These are phyloP conservation scores for Trilocha varians DNA, from an alignment of 2,888 invertebrate species.

Conservation along the genomic window DNA sequence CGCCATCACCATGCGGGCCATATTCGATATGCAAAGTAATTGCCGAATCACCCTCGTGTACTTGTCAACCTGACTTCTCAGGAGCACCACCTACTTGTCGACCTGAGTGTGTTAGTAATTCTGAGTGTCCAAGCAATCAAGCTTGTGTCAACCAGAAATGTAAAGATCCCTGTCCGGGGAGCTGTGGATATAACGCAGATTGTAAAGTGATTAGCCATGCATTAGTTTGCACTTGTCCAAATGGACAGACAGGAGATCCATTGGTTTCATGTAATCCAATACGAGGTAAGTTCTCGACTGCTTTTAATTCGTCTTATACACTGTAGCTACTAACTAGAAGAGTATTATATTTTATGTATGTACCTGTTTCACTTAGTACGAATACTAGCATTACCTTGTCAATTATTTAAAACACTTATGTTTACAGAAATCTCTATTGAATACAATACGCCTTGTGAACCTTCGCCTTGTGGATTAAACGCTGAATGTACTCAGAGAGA, in stretches of 20 bases:
- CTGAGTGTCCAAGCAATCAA: constrained; percentile 76
- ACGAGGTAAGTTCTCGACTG: constrained; percentile 35
- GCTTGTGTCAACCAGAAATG: constrained; percentile 81
- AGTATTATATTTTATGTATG: too few species aligned
- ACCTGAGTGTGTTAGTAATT: constrained; percentile 79
- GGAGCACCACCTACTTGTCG: constrained; percentile 78
- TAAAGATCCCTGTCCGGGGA: constrained; percentile 78
- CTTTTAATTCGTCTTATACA: too few species aligned
- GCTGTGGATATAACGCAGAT: constrained; percentile 79
- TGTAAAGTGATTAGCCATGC: constrained; percentile 84
- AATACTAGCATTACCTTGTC: too few species aligned
- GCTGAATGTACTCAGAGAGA: constrained; percentile 77
- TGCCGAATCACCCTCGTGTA: constrained; percentile 77
- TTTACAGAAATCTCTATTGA: constrained; percentile 50
- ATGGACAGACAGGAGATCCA: constrained; percentile 79
- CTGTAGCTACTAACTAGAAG: too few species aligned
- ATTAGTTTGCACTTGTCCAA: constrained; percentile 76
- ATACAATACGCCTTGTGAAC: constrained; percentile 75
- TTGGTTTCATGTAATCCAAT: constrained; percentile 58
- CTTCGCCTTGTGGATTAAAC: constrained; percentile 79
- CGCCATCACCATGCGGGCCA: constrained; percentile 79
- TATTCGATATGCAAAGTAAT: constrained; percentile 76
- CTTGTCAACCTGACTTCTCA: constrained; percentile 75
- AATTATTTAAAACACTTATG: too few species aligned
- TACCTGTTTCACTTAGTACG: too few species aligned